phyloP scores from a whole-genome alignment of 2,113 vertebrate species.

The Datnioides undecimradiatus region DNA sequence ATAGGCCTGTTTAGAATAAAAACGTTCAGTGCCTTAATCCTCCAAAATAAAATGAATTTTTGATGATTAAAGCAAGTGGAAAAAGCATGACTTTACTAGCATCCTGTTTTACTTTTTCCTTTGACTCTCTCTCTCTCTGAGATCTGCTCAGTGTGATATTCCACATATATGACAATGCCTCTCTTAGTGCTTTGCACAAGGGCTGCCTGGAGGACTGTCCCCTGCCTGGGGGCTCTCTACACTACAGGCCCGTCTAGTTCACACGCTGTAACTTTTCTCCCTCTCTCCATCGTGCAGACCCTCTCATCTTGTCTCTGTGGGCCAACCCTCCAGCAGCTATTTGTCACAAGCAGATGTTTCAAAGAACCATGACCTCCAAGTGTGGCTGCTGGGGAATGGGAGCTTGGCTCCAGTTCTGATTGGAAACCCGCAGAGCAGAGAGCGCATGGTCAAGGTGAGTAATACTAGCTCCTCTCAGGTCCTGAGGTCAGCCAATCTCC shows the following conservation, averaged over 20 bases:
- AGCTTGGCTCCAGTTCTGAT: conserved; percentile 59
- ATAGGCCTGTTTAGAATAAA: conserved; percentile 30
- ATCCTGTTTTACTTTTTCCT: conserved; percentile 13
- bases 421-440: conserved; percentile 63
- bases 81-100: conserved; percentile 13
- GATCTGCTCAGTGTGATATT: background rate
- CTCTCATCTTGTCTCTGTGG: conserved; percentile 47
- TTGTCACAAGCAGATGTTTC: conserved; percentile 76
- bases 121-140: background rate
- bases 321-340: conserved; percentile 66
- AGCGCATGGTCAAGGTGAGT: conserved; percentile 69
- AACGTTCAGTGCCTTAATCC: conserved; percentile 7
- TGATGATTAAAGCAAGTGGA: conserved; percentile 24
- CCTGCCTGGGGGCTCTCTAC: conserved; percentile 18
- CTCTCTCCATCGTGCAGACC: conserved; percentile 37
- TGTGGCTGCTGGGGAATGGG: conserved; percentile 51
- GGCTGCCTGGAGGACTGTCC: conserved; percentile 22
- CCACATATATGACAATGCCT: conserved; percentile 9
- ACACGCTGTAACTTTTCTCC: conserved; percentile 31
- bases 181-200: conserved; percentile 12
- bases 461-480: conserved; percentile 56
- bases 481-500: conserved; percentile 72
- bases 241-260: conserved; percentile 19
- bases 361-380: conserved; percentile 64
- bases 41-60: conserved; percentile 45